Conservation (phyloP, 2,113 vertebrate species). For the Anser brachyrhynchus region DNA sequence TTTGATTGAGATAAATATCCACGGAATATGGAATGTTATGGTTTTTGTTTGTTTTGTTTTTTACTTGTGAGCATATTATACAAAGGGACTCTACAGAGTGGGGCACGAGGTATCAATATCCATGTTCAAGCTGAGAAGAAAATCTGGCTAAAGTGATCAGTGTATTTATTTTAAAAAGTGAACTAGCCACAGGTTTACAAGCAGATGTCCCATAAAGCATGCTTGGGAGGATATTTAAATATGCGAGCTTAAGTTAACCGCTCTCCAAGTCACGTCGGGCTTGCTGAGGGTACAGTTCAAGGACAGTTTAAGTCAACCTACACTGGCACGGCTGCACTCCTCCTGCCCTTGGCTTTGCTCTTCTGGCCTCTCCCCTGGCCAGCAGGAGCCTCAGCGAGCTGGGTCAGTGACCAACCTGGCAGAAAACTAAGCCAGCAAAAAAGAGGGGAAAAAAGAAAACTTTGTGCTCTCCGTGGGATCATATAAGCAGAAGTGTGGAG, state of each 20-base stretch:
- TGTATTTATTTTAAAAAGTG: background rate
- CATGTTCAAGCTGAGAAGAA: background rate
- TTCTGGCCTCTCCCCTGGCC: background rate
- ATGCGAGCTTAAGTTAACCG: background rate
- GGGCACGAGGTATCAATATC: background rate
- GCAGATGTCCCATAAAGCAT: background rate
- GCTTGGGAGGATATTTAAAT: background rate
- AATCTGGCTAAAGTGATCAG: background rate
- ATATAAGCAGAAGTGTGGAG: background rate
- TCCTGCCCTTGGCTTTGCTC: background rate
- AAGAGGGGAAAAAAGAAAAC: background rate
- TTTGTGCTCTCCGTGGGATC: background rate
- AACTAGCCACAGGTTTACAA: background rate
- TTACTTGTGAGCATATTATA: background rate
- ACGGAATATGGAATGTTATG: background rate
- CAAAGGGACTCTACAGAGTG: background rate
- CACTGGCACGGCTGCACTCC: background rate
- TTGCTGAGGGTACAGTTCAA: background rate
- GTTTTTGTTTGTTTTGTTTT: background rate
- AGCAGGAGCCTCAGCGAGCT: background rate
- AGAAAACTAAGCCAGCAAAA: background rate
- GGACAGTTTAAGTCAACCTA: slow-evolving; percentile 4
- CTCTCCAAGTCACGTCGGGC: slow-evolving; percentile 8
- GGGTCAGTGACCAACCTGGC: background rate
- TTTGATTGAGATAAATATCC: background rate